These are phyloP conservation scores for Syngnathus typhle DNA, from an alignment of 2,113 vertebrate species.

Conservation along the genomic window DNA sequence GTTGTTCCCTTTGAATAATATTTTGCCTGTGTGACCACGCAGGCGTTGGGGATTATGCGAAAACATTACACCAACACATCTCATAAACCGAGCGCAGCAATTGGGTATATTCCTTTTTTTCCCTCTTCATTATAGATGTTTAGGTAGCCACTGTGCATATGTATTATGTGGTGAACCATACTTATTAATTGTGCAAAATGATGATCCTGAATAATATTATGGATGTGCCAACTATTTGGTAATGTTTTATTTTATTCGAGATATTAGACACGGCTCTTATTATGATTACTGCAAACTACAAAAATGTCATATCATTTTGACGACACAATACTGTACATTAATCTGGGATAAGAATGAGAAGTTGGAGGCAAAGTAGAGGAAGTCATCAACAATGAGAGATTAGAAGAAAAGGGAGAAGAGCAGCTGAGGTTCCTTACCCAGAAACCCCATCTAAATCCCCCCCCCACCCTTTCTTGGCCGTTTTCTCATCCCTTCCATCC, in stretches of 20 bases:
- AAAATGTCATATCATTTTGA: neutral
- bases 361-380: slow-evolving; percentile 10
- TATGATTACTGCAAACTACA: neutral
- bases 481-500: slow-evolving; percentile 36
- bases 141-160: neutral
- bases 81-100: slow-evolving; percentile 25
- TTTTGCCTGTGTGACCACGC: slow-evolving; percentile 27
- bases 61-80: slow-evolving; percentile 34
- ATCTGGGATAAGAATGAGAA: slow-evolving; percentile 3
- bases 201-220: too few species aligned
- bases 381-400: slow-evolving; percentile 12
- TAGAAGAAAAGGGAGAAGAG: slow-evolving; percentile 19
- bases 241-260: neutral
- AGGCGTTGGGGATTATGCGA: slow-evolving; percentile 35
- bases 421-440: slow-evolving; percentile 37
- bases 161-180: neutral
- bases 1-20: slow-evolving; percentile 41
- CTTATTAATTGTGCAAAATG: neutral
- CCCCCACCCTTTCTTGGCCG: neutral
- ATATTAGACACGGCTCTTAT: neutral
- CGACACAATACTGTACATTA: neutral
- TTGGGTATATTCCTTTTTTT: slow-evolving; percentile 11
- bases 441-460: slow-evolving; percentile 25
- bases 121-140: slow-evolving; percentile 15
- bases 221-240: too few species aligned